phyloP scores from a whole-genome alignment of 1,140 invertebrate genomes.

The Chionoecetes opilio region DNA sequence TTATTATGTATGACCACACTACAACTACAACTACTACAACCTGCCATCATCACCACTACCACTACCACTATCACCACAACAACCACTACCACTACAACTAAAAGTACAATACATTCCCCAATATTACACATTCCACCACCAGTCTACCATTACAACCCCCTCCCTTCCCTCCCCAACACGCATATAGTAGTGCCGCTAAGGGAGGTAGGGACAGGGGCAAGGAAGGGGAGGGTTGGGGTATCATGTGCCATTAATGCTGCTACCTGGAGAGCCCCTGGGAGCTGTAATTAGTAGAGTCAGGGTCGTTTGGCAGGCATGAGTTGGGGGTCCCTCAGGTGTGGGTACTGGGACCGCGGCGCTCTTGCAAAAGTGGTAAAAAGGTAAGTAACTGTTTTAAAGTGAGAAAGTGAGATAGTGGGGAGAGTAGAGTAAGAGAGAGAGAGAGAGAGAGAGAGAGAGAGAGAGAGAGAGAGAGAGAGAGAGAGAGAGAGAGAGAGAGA shows the following conservation, averaged over 20 bases:
- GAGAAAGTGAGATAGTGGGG: too few relatives aligned
- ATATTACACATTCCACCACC: neutral
- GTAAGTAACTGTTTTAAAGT: neutral
- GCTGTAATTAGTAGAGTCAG: neutral
- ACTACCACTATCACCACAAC: neutral
- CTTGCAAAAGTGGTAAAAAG: neutral
- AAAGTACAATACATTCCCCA: neutral
- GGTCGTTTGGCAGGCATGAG: neutral
- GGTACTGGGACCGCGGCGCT: neutral
- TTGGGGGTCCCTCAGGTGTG: neutral
- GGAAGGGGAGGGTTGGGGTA: neutral
- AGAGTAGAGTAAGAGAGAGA: neutral
- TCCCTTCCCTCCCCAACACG: too few relatives aligned
- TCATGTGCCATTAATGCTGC: neutral
- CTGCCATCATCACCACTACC: too few relatives aligned
- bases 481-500: conserved; percentile 10
- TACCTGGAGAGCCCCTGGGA: conserved; percentile 12
- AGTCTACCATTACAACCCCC: neutral
- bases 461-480: neutral
- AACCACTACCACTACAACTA: neutral
- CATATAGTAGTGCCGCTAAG: neutral
- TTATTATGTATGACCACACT: too few relatives aligned
- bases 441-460: neutral
- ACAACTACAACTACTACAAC: too few relatives aligned
- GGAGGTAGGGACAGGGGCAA: neutral